Evolutionary conservation across 2,888 invertebrate species (phyloP).

Genomic region (Oxytorus armatus): DNA sequence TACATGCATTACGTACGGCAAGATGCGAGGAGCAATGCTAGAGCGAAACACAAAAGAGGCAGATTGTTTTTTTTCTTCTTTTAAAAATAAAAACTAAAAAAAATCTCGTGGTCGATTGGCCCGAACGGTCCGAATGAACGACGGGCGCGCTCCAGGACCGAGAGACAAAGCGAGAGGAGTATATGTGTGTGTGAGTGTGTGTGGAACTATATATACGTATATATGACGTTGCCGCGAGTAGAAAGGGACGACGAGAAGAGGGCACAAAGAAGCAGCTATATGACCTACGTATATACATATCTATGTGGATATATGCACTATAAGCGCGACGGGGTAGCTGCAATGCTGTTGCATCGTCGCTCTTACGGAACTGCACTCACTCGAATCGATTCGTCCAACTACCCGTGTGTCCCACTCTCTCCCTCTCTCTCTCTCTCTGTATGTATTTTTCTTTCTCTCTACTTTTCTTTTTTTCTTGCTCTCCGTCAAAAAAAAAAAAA

Average conservation of each 20-base stretch:
- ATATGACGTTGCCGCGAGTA: constrained; percentile 46
- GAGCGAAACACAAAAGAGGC: constrained; percentile 51
- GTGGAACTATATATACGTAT: not conserved
- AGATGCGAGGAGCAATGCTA: constrained; percentile 37
- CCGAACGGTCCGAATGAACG: constrained; percentile 67
- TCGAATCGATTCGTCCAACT: constrained; percentile 69
- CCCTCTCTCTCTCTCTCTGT: constrained; percentile 54
- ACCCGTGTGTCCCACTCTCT: constrained; percentile 60
- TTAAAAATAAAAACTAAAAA: constrained; percentile 48
- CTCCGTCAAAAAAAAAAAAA: constrained; percentile 8
- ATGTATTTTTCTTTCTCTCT: constrained; percentile 35
- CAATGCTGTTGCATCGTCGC: constrained; percentile 69
- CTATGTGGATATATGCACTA: constrained; percentile 17
- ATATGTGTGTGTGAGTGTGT: constrained; percentile 21
- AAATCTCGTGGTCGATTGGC: constrained; percentile 67
- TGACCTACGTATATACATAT: constrained; percentile 1
- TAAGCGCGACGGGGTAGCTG: constrained; percentile 65
- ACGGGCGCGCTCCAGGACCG: constrained; percentile 56
- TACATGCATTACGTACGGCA: constrained; percentile 50
- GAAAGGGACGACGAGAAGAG: constrained; percentile 66
- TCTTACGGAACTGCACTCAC: constrained; percentile 68
- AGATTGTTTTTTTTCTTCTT: constrained; percentile 18
- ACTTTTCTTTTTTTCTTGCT: constrained; percentile 32
- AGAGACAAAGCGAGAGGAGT: constrained; percentile 65
- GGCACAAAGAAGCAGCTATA: constrained; percentile 64